Conservation (phyloP, 2,888 invertebrate genomes). For the Ectemnius continuus region DNA sequence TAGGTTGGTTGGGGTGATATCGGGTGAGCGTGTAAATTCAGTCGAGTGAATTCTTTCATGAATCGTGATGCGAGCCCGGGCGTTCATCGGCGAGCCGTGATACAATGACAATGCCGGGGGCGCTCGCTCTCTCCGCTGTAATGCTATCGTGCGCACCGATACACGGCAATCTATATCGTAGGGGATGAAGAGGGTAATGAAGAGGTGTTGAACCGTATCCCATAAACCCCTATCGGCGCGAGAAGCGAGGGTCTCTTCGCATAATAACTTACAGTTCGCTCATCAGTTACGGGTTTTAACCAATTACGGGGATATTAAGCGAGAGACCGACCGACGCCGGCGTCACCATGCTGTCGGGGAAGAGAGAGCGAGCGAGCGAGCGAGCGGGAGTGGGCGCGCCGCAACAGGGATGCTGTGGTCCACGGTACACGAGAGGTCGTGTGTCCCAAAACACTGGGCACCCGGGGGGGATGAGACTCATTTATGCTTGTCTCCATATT, state of each 20-base stretch:
- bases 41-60: constrained; percentile 53
- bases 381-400: neutral
- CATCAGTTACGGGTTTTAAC: constrained; percentile 77
- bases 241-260: constrained; percentile 68
- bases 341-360: no score
- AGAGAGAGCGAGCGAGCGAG: constrained; percentile 14
- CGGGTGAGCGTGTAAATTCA: constrained; percentile 48
- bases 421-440: constrained; percentile 1
- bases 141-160: constrained; percentile 50
- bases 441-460: constrained; percentile 45
- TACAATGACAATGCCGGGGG: constrained; percentile 54
- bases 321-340: constrained; percentile 34
- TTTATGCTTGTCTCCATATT: constrained; percentile 37
- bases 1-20: constrained; percentile 13
- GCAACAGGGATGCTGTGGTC: no score
- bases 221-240: constrained; percentile 71
- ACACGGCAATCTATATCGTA: constrained; percentile 48
- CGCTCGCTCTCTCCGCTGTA: constrained; percentile 42
- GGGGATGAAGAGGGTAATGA: constrained; percentile 74
- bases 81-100: constrained; percentile 50
- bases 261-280: constrained; percentile 76
- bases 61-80: constrained; percentile 50
- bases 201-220: constrained; percentile 77
- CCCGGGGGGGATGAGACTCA: constrained; percentile 35
- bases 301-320: constrained; percentile 74